Percentiles rank a stretch among this genome's conserved stretches.
Conservation (phyloP, 53 echinoderm and acorn worm genomes). For the Actinopyga echinites region DNA sequence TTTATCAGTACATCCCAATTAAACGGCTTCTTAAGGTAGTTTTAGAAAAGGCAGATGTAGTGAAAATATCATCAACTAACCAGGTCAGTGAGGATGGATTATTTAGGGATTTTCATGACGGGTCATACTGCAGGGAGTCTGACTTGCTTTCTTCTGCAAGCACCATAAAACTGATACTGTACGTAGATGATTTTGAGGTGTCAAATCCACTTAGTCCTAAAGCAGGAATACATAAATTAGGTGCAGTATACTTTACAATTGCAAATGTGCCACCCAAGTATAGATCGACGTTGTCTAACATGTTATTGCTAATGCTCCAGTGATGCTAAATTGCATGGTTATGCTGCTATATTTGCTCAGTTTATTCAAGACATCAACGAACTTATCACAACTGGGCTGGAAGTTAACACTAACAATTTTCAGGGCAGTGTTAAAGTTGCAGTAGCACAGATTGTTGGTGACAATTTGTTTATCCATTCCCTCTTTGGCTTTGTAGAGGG, state of each 20-base stretch:
- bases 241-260: constrained; percentile 52
- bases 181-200: background rate
- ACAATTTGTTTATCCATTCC: constrained; percentile 40
- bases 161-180: too few relatives aligned
- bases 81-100: too few relatives aligned
- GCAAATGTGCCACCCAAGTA: constrained; percentile 52
- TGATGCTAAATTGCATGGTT: constrained; percentile 52
- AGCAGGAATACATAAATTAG: too few relatives aligned
- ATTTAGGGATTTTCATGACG: too few relatives aligned
- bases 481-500: constrained; percentile 55
- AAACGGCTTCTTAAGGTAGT: too few relatives aligned
- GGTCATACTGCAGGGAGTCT: too few relatives aligned
- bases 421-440: constrained; percentile 29
- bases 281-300: constrained; percentile 46
- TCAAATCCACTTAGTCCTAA: constrained; percentile 45
- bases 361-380: constrained; percentile 50
- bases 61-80: too few relatives aligned
- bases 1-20: too few relatives aligned
- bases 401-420: constrained; percentile 26
- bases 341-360: constrained; percentile 39
- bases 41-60: too few relatives aligned
- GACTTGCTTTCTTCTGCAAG: too few relatives aligned
- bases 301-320: constrained; percentile 35
- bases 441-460: constrained; percentile 35
- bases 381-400: constrained; percentile 32